Percentiles rank a stretch among this genome's conserved stretches.
phyloP scores from a whole-genome alignment of 2,888 invertebrate genomes.

The Chrysodeixis includens region DNA sequence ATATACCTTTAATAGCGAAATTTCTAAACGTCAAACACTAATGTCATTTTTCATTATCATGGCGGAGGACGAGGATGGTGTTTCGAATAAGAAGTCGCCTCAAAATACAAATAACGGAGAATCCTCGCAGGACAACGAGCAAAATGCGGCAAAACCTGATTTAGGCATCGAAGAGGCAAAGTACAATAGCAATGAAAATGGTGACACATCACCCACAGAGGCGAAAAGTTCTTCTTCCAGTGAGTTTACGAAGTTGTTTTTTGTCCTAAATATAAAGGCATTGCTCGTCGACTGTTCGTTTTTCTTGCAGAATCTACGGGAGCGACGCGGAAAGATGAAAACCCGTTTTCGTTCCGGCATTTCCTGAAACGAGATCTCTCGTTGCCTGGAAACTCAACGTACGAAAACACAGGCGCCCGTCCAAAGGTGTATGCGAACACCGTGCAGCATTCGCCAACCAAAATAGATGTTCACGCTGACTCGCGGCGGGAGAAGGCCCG shows the following conservation, averaged over 20 bases:
- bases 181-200: conserved; percentile 82
- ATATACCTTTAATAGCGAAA: conserved; percentile 13
- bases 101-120: conserved; percentile 82
- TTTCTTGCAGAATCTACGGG: conserved; percentile 83
- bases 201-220: conserved; percentile 75
- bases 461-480: conserved; percentile 76
- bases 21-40: conserved; percentile 69
- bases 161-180: conserved; percentile 86
- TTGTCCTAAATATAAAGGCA: conserved; percentile 83
- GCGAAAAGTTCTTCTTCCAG: conserved; percentile 83
- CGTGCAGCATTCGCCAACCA: conserved; percentile 85
- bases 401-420: conserved; percentile 93
- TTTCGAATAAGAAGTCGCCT: conserved; percentile 85
- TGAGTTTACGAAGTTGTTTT: conserved; percentile 86
- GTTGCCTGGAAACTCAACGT: conserved; percentile 88
- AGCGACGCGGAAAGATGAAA: conserved; percentile 90
- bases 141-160: conserved; percentile 82
- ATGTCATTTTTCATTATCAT: conserved; percentile 87
- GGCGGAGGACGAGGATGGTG: conserved; percentile 88
- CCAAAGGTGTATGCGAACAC: conserved; percentile 92
- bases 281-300: conserved; percentile 68
- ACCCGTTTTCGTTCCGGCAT: conserved; percentile 95
- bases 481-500: conserved; percentile 78
- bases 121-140: conserved; percentile 78
- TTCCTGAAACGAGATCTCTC: conserved; percentile 92